Conservation (phyloP, 2,113 vertebrate species). For the Eretmochelys imbricata region DNA sequence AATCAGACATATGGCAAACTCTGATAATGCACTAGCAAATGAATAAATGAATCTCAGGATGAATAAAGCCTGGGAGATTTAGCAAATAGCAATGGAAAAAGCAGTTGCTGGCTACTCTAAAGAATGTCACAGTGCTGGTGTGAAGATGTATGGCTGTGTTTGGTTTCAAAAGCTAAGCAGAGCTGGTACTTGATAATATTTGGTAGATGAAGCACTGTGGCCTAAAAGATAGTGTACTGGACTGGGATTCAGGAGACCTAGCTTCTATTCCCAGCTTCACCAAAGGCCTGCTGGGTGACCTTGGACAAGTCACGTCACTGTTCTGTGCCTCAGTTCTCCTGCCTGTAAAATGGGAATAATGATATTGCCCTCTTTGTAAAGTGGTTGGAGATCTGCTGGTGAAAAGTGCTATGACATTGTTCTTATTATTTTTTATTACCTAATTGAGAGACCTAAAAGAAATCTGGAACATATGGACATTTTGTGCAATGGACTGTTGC, state of each 20-base stretch:
- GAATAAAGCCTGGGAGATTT: background rate
- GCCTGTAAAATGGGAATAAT: conserved; percentile 8
- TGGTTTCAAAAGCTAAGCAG: background rate
- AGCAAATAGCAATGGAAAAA: background rate
- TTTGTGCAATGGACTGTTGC: conserved; percentile 18
- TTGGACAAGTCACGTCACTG: conserved; percentile 17
- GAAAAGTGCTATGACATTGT: background rate
- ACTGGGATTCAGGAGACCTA: background rate
- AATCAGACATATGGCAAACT: background rate
- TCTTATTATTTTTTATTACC: background rate
- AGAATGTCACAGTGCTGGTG: background rate
- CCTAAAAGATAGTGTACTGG: accelerated
- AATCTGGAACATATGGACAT: conserved; percentile 35
- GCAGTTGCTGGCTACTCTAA: background rate
- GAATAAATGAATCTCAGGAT: background rate
- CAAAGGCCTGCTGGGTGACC: background rate
- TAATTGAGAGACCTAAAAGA: background rate
- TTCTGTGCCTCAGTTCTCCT: conserved; percentile 29
- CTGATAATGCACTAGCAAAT: conserved; percentile 9
- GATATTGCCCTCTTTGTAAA: conserved; percentile 5
- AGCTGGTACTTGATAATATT: background rate
- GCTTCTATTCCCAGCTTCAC: background rate
- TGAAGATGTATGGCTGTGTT: background rate
- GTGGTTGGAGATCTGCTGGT: background rate
- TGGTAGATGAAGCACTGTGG: background rate